phyloP scores from a whole-genome alignment of 2,113 vertebrate genomes.

The Callocephalon fimbriatum region DNA sequence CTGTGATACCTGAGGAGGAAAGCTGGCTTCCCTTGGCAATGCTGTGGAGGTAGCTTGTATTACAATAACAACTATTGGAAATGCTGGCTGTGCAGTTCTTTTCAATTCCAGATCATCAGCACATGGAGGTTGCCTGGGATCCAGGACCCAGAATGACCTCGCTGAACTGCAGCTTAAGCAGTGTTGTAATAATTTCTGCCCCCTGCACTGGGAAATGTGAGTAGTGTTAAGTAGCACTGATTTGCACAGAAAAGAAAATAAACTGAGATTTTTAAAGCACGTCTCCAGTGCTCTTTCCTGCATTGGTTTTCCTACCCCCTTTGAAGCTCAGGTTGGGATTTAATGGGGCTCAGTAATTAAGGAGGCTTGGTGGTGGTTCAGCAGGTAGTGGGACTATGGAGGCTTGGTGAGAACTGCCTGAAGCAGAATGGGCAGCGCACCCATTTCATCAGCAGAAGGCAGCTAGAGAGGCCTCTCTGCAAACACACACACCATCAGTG shows the following conservation, averaged over 20 bases:
- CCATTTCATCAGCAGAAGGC: background rate
- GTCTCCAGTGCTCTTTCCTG: background rate
- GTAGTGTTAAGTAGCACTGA: background rate
- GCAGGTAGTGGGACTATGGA: background rate
- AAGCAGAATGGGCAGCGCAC: background rate
- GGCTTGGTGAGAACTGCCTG: background rate
- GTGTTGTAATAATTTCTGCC: background rate
- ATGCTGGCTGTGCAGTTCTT: background rate
- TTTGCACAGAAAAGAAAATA: slow-evolving; percentile 46
- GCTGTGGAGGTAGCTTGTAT: background rate
- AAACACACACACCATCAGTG: background rate
- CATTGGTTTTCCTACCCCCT: background rate
- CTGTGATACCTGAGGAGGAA: background rate
- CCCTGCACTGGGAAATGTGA: slow-evolving; percentile 33
- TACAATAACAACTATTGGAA: background rate
- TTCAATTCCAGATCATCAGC: background rate
- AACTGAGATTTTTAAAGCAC: slow-evolving; percentile 42
- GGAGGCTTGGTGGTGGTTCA: background rate
- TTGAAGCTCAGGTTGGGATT: background rate
- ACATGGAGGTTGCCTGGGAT: background rate
- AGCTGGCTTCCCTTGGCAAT: background rate
- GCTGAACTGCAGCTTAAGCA: background rate
- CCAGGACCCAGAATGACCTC: background rate
- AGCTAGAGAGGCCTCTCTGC: background rate
- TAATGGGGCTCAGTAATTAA: background rate